phyloP scores from a whole-genome alignment of 2,113 vertebrate species.

The Oenanthe melanoleuca region DNA sequence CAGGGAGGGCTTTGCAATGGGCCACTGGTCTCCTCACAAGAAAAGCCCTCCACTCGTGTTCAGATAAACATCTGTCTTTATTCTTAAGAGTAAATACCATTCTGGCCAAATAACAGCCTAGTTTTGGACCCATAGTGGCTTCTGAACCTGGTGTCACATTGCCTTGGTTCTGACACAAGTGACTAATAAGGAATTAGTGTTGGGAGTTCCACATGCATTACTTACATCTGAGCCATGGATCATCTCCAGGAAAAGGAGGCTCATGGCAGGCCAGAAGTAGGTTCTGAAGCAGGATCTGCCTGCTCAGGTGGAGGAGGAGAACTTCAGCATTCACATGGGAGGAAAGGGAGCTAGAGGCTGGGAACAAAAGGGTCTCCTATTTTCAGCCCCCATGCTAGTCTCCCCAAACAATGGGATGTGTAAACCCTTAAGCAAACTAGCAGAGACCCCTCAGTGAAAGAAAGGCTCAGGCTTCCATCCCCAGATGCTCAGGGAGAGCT shows the following conservation, averaged over 20 bases:
- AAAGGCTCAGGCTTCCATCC: neutral
- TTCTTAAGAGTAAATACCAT: neutral
- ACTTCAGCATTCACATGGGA: neutral
- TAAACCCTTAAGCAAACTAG: neutral
- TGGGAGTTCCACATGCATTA: fast-evolving
- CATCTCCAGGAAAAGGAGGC: neutral
- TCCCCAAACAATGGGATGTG: neutral
- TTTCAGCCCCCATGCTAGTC: neutral
- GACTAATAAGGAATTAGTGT: neutral
- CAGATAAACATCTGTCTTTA: neutral
- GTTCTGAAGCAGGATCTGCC: neutral
- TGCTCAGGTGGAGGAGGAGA: neutral
- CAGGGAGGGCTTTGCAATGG: neutral
- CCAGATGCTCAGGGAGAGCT: neutral
- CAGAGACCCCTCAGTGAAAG: neutral
- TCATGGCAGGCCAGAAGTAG: neutral
- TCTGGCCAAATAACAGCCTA: neutral
- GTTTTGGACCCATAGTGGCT: neutral
- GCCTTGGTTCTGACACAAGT: neutral
- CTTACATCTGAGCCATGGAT: neutral
- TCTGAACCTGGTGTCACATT: neutral
- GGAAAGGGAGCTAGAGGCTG: neutral
- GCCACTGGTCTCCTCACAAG: neutral
- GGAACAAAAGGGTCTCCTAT: neutral
- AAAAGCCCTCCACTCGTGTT: neutral